Evolutionary conservation across 1,140 invertebrate species (phyloP).

Genomic region (Magallana gigas): DNA sequence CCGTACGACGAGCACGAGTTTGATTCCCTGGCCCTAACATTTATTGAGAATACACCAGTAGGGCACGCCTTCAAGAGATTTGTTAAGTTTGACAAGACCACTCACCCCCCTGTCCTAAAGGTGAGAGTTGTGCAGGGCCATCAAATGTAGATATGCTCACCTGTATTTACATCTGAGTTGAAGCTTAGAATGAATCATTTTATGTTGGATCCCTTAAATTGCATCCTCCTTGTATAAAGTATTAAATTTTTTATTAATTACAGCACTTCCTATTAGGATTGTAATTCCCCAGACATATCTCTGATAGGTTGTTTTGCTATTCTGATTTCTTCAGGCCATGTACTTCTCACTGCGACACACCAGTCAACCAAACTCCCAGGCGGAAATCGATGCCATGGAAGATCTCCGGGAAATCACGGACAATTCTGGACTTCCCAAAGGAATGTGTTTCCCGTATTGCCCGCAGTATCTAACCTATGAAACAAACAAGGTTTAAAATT

Average conservation of each 20-base stretch:
- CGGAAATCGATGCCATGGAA: conserved; percentile 71
- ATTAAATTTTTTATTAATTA: too few relatives aligned
- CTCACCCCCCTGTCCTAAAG: conserved; percentile 51
- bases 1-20: conserved; percentile 58
- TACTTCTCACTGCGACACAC: conserved; percentile 68
- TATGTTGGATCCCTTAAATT: too few relatives aligned
- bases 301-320: background rate
- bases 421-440: conserved; percentile 58
- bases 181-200: too few relatives aligned
- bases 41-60: conserved; percentile 50
- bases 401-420: conserved; percentile 67
- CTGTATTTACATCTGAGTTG: too few relatives aligned
- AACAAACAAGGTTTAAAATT: conserved; percentile 69
- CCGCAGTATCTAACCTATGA: conserved; percentile 71
- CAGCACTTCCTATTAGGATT: too few relatives aligned
- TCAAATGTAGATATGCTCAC: too few relatives aligned
- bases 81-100: conserved; percentile 59
- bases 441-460: conserved; percentile 71
- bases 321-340: conserved; percentile 62
- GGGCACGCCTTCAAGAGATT: conserved; percentile 59
- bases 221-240: too few relatives aligned
- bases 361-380: conserved; percentile 60
- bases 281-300: too few relatives aligned
- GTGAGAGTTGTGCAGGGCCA: background rate
- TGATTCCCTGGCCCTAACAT: conserved; percentile 46